Evolutionary conservation across 2,888 invertebrate species (phyloP).

Genomic region (Antitype chi): DNA sequence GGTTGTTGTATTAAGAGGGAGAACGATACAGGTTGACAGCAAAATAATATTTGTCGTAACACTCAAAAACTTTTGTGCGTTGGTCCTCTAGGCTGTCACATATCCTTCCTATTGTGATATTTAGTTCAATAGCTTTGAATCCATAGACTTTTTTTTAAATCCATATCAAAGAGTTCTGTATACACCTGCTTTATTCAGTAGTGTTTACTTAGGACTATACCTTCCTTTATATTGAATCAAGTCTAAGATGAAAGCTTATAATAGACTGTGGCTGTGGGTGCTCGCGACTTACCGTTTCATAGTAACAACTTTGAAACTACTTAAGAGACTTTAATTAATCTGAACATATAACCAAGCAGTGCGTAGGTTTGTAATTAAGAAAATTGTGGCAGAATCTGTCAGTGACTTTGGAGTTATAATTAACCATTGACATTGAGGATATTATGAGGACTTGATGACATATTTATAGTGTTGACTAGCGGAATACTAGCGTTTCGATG

Average conservation of each 20-base stretch:
- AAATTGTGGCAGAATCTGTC: constrained; percentile 63
- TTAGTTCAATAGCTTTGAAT: constrained; percentile 81
- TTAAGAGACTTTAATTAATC: constrained; percentile 67
- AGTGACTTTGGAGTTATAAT: constrained; percentile 59
- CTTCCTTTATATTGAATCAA: constrained; percentile 48
- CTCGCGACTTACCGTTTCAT: constrained; percentile 49
- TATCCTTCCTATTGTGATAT: constrained; percentile 88
- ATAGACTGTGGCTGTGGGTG: constrained; percentile 39
- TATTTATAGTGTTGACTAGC: constrained; percentile 21
- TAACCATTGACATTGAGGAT: constrained; percentile 41
- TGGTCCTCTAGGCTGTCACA: constrained; percentile 89
- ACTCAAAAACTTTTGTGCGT: constrained; percentile 85
- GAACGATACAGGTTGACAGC: background rate
- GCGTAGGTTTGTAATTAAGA: constrained; percentile 61
- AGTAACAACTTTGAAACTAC: constrained; percentile 66
- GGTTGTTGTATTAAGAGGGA: background rate
- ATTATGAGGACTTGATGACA: constrained; percentile 12
- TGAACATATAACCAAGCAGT: constrained; percentile 65
- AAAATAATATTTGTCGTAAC: constrained; percentile 70
- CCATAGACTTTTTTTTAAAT: constrained; percentile 80
- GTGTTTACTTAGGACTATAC: constrained; percentile 67
- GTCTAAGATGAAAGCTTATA: constrained; percentile 49
- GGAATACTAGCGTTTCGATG: background rate
- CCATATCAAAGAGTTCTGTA: constrained; percentile 81
- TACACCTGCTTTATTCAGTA: constrained; percentile 82